Conservation (phyloP, 1,140 invertebrate species). For the Pachyrhynchus sulphureomaculatus region DNA sequence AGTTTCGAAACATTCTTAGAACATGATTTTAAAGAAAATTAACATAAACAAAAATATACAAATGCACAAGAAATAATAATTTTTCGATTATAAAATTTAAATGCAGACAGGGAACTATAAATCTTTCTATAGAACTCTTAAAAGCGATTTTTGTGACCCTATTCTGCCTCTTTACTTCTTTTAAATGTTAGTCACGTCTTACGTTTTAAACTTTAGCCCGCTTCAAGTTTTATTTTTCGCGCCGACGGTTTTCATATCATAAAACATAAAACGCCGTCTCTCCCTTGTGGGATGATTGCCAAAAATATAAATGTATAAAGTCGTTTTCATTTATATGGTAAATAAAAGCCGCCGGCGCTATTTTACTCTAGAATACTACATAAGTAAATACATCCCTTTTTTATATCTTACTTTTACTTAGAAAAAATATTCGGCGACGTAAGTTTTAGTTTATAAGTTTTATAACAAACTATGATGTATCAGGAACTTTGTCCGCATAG, state of each 20-base stretch:
- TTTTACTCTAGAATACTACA: too few relatives aligned
- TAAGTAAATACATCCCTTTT: too few relatives aligned
- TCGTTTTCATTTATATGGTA: slow-evolving; percentile 20
- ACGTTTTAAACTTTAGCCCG: slow-evolving; percentile 27
- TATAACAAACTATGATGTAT: too few relatives aligned
- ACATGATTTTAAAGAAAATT: too few relatives aligned
- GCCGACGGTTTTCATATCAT: slow-evolving; percentile 20
- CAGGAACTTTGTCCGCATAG: too few relatives aligned
- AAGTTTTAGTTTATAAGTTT: too few relatives aligned
- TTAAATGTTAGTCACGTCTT: slow-evolving; percentile 20
- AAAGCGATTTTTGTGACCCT: slow-evolving; percentile 9
- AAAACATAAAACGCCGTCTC: slow-evolving; percentile 19
- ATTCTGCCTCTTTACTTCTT: slow-evolving; percentile 6
- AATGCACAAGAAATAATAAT: too few relatives aligned
- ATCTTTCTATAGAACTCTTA: slow-evolving; percentile 12
- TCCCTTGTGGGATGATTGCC: slow-evolving; percentile 16
- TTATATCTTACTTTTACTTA: too few relatives aligned
- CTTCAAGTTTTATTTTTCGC: slow-evolving; percentile 25
- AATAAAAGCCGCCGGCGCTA: not conserved
- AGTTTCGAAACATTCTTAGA: too few relatives aligned
- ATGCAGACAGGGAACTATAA: slow-evolving; percentile 1
- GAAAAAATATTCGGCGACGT: too few relatives aligned
- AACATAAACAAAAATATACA: too few relatives aligned
- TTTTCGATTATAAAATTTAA: too few relatives aligned
- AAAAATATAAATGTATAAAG: slow-evolving; percentile 20